These are phyloP conservation scores for Ctena decussata DNA, from an alignment of 2,888 invertebrate species.

Conservation along the genomic window DNA sequence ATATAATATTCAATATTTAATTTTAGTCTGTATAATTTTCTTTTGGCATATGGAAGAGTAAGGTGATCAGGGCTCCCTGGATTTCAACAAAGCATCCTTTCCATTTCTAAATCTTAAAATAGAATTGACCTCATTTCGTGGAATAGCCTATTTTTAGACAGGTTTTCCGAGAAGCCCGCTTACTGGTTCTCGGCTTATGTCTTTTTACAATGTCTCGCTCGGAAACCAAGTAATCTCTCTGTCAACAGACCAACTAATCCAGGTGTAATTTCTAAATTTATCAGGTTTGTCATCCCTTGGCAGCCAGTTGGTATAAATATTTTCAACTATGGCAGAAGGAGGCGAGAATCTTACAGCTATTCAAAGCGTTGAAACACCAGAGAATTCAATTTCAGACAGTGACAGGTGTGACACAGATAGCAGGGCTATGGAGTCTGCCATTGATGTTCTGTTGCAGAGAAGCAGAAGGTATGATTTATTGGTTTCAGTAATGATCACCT, in stretches of 20 bases:
- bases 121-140: slow-evolving; percentile 31
- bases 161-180: slow-evolving; percentile 1
- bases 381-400: neutral
- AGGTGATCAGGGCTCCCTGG: no score
- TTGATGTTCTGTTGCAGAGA: slow-evolving; percentile 61
- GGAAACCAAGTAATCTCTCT: neutral
- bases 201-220: no score
- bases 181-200: neutral
- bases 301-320: neutral
- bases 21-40: no score
- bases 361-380: neutral
- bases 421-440: slow-evolving; percentile 44
- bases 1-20: no score
- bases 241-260: neutral
- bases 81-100: neutral
- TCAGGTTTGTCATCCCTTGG: neutral
- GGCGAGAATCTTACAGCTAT: slow-evolving; percentile 24
- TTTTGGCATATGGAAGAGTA: no score
- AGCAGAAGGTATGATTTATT: slow-evolving; percentile 61
- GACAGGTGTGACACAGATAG: neutral
- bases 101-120: neutral
- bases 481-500: no score
- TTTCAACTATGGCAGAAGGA: slow-evolving; percentile 61
- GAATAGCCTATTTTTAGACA: slow-evolving; percentile 49
- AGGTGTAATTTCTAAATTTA: slow-evolving; percentile 6